Conservation (phyloP, 2,797 vertebrate genomes). For the Gadopsis bispinosus region DNA sequence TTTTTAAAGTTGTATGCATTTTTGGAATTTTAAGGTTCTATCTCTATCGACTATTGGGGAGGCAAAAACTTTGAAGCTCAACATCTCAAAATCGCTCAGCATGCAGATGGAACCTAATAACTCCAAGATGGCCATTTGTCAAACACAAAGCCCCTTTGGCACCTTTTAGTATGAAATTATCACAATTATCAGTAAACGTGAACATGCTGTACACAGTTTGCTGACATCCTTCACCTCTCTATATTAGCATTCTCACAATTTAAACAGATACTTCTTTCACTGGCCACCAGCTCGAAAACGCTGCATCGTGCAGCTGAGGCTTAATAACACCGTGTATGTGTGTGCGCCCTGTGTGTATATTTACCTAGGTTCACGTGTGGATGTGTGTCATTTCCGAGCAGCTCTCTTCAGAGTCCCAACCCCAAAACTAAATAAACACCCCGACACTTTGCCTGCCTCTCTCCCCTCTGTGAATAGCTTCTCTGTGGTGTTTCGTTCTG, state of each 20-base stretch:
- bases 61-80: too few species aligned
- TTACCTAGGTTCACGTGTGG: conserved; percentile 48
- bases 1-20: too few species aligned
- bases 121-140: too few species aligned
- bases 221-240: neutral
- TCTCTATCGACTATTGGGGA: too few species aligned
- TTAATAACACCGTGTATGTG: conserved; percentile 38
- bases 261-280: conserved; percentile 43
- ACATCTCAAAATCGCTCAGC: too few species aligned
- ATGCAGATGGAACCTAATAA: too few species aligned
- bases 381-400: conserved; percentile 62
- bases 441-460: conserved; percentile 49
- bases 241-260: neutral
- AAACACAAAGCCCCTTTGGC: neutral
- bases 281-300: conserved; percentile 8
- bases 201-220: neutral
- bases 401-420: conserved; percentile 49
- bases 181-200: neutral
- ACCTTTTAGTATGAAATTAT: neutral
- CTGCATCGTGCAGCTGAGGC: conserved; percentile 14
- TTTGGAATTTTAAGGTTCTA: too few species aligned
- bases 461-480: conserved; percentile 51
- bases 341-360: conserved; percentile 56
- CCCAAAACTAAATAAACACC: conserved; percentile 72
- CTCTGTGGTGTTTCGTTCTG: conserved; percentile 62